Conservation (phyloP, 92 coral and sea anemone genomes). For the Epizoanthus rinbou region DNA sequence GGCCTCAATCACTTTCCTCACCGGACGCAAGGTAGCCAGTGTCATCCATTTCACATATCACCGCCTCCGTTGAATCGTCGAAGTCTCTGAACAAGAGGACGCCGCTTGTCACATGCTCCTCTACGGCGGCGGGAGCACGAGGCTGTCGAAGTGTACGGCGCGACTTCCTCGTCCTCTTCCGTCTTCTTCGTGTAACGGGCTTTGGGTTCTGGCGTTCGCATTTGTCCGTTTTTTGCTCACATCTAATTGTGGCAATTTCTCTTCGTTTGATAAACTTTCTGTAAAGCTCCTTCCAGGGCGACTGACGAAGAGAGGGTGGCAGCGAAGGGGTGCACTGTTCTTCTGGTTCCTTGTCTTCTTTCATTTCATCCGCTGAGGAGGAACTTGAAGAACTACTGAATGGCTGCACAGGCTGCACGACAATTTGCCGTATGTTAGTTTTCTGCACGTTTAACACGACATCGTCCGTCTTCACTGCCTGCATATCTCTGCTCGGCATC, state of each 20-base stretch:
- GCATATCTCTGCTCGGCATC: constrained; percentile 21
- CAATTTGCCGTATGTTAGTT: neutral
- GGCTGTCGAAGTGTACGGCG: constrained; percentile 5
- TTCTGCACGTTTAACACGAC: too few species aligned
- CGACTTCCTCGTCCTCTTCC: constrained; percentile 14
- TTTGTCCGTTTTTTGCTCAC: neutral
- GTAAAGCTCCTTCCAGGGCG: constrained; percentile 20
- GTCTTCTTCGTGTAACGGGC: neutral
- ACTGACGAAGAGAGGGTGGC: constrained; percentile 13
- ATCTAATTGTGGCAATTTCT: neutral
- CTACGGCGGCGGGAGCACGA: neutral
- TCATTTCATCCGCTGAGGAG: neutral
- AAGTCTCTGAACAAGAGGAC: constrained; percentile 33
- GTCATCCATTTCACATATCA: constrained; percentile 24
- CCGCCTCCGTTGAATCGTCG: constrained; percentile 26
- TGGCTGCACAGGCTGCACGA: constrained; percentile 1
- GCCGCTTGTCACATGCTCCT: constrained; percentile 21
- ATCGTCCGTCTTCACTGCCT: neutral
- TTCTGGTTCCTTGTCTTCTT: neutral
- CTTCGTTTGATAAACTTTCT: constrained; percentile 4
- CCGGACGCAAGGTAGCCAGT: constrained; percentile 38
- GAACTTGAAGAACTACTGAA: neutral
- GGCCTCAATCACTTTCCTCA: constrained; percentile 36
- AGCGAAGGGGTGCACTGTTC: neutral
- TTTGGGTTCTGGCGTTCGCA: neutral